Conservation (phyloP, 2,113 vertebrate genomes). For the Mastomys coucha region DNA sequence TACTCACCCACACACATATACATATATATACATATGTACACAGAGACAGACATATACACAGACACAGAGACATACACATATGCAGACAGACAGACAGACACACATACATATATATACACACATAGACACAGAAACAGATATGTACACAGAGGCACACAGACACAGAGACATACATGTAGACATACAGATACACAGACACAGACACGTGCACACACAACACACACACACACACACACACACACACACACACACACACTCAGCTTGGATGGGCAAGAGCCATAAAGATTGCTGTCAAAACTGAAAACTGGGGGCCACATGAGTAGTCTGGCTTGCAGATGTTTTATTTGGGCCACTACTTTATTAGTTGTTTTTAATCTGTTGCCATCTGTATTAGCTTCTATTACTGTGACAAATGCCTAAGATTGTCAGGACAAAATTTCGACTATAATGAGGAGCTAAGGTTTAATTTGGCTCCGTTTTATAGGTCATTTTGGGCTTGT, state of each 20-base stretch:
- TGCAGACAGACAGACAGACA: background rate
- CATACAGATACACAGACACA: background rate
- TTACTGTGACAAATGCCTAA: background rate
- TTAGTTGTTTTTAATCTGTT: background rate
- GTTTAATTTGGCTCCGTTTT: background rate
- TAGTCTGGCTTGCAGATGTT: background rate
- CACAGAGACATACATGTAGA: background rate
- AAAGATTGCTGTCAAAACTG: background rate
- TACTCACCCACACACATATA: background rate
- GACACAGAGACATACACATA: background rate
- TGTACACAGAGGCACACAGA: background rate
- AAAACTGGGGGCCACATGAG: background rate
- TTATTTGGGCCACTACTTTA: background rate
- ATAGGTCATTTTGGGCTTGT: background rate
- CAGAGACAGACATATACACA: background rate
- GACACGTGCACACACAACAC: fast-evolving
- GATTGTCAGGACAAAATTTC: background rate
- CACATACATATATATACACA: background rate
- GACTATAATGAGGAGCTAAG: background rate
- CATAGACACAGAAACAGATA: too few species aligned
- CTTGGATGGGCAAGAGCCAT: background rate
- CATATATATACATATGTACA: background rate
- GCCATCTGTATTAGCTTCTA: background rate
- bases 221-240: background rate
- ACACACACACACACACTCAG: background rate